These are phyloP conservation scores for Argyrosomus regius DNA, from an alignment of 2,797 vertebrate species.

Conservation along the genomic window DNA sequence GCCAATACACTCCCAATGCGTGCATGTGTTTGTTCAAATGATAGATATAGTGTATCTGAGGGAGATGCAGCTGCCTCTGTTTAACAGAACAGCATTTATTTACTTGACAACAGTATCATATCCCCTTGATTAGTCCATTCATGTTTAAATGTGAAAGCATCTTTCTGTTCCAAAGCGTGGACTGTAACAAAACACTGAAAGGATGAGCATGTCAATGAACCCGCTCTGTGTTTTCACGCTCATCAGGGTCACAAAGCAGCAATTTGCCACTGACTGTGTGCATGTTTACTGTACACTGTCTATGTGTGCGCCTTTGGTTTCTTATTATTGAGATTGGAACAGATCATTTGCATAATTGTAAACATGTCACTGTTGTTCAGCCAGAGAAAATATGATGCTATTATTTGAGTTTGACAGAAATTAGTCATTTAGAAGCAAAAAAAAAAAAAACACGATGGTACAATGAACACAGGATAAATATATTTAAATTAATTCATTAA, in stretches of 20 bases:
- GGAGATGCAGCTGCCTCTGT: constrained; percentile 56
- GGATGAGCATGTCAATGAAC: constrained; percentile 54
- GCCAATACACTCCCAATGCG: constrained; percentile 6
- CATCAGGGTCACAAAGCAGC: constrained; percentile 30
- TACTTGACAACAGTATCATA: constrained; percentile 63
- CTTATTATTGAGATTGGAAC: neutral
- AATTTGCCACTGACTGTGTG: constrained; percentile 10
- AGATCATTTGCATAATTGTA: constrained; percentile 25
- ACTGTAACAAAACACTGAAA: constrained; percentile 44
- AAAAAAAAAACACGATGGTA: neutral
- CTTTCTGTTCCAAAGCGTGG: constrained; percentile 51
- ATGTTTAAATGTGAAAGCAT: constrained; percentile 57
- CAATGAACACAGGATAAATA: constrained; percentile 23
- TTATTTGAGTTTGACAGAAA: constrained; percentile 34
- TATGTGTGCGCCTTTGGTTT: neutral
- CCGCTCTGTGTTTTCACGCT: constrained; percentile 48
- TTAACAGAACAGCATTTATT: constrained; percentile 62
- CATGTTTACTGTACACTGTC: constrained; percentile 17
- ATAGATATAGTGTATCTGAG: constrained; percentile 10
- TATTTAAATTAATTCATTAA: constrained; percentile 41
- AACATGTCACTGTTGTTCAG: constrained; percentile 21
- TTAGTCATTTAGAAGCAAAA: constrained; percentile 22
- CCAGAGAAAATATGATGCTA: constrained; percentile 27
- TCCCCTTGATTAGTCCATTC: constrained; percentile 58
- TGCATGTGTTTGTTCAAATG: constrained; percentile 30